Conservation (phyloP, 2,888 invertebrate species). For the Cabera pusaria region DNA sequence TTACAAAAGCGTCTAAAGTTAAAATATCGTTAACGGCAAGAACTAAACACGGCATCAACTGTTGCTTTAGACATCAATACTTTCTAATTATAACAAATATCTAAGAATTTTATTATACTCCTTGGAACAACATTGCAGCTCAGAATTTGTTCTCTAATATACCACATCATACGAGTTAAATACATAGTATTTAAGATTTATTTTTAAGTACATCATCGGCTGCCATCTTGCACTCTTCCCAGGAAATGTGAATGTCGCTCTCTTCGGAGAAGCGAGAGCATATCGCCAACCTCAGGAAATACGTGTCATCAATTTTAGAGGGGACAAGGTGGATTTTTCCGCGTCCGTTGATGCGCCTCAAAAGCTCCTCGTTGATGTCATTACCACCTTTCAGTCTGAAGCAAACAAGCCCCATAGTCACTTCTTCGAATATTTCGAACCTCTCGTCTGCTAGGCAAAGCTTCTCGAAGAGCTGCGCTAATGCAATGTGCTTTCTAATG, state of each 20-base stretch:
- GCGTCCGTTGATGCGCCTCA: constrained; percentile 93
- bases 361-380: constrained; percentile 90
- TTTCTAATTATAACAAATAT: too few species aligned
- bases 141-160: too few species aligned
- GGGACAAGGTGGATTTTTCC: constrained; percentile 97
- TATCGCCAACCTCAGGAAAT: constrained; percentile 94
- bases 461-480: constrained; percentile 94
- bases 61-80: too few species aligned
- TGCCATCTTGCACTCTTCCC: constrained; percentile 92
- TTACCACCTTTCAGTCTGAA: constrained; percentile 95
- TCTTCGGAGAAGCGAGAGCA: constrained; percentile 93
- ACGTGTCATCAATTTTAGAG: constrained; percentile 91
- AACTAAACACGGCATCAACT: constrained; percentile 7
- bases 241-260: constrained; percentile 92
- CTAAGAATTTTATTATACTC: too few species aligned
- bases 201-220: constrained; percentile 86
- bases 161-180: too few species aligned
- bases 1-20: too few species aligned
- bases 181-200: too few species aligned
- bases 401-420: constrained; percentile 97
- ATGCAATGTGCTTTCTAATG: constrained; percentile 92
- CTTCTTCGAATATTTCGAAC: constrained; percentile 95
- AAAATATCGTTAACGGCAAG: too few species aligned
- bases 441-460: constrained; percentile 89
- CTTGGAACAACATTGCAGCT: constrained; percentile 7